Conservation (phyloP, 2,888 invertebrate genomes). For the Pyrrhia umbra region DNA sequence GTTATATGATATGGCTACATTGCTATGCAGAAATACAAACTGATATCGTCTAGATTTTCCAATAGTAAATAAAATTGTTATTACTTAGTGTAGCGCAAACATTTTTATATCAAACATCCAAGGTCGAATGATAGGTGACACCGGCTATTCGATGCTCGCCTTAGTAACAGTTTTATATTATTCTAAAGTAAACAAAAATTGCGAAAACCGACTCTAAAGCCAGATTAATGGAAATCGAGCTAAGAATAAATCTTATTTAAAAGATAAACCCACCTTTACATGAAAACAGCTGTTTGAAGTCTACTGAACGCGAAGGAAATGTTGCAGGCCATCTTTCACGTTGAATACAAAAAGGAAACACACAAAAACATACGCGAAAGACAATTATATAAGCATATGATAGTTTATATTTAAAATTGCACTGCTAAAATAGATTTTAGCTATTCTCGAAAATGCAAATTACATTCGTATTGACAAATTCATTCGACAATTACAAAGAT, state of each 20-base stretch:
- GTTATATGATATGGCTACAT: background rate
- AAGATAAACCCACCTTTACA: slow-evolving; percentile 78
- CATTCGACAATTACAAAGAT: background rate
- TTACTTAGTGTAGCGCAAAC: background rate
- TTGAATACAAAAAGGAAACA: slow-evolving; percentile 44
- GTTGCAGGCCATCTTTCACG: slow-evolving; percentile 75
- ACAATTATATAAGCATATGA: slow-evolving; percentile 28
- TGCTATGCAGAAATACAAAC: background rate
- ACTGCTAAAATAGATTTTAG: slow-evolving; percentile 12
- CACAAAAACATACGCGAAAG: slow-evolving; percentile 30
- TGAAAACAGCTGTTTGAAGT: slow-evolving; percentile 80
- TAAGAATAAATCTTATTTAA: background rate
- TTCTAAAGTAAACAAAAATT: background rate
- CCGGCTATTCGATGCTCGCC: slow-evolving; percentile 40
- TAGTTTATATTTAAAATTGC: slow-evolving; percentile 11
- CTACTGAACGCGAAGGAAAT: slow-evolving; percentile 59
- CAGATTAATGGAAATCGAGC: background rate
- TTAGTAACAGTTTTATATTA: slow-evolving; percentile 14
- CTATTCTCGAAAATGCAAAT: slow-evolving; percentile 17
- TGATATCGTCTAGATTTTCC: background rate
- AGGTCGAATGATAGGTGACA: slow-evolving; percentile 69
- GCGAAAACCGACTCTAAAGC: background rate
- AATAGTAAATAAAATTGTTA: background rate
- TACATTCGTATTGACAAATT: slow-evolving; percentile 8
- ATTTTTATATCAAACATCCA: slow-evolving; percentile 44